Conservation (phyloP, 1,140 invertebrate species). For the Zaprionus camerounensis region DNA sequence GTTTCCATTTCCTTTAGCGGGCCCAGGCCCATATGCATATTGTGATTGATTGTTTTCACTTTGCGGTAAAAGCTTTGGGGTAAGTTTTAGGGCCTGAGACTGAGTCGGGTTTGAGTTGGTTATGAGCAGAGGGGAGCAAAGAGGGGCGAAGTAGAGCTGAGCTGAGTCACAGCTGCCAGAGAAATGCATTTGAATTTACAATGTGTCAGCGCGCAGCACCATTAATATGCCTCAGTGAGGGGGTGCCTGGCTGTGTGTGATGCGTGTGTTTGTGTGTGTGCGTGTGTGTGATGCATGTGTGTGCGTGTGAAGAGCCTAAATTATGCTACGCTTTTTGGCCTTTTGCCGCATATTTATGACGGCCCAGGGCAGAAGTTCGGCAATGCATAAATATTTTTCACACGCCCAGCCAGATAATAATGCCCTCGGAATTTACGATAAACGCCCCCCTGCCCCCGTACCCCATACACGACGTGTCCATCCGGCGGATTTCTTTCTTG, state of each 20-base stretch:
- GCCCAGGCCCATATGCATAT: slow-evolving; percentile 31
- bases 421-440: slow-evolving; percentile 74
- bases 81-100: slow-evolving; percentile 37
- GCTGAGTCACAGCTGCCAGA: slow-evolving; percentile 56
- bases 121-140: neutral
- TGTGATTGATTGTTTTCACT: slow-evolving; percentile 81
- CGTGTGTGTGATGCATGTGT: slow-evolving; percentile 5
- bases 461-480: neutral
- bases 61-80: slow-evolving; percentile 70
- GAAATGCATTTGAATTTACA: slow-evolving; percentile 82
- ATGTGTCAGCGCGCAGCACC: slow-evolving; percentile 69
- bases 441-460: slow-evolving; percentile 34
- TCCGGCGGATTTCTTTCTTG: slow-evolving; percentile 57
- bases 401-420: slow-evolving; percentile 74
- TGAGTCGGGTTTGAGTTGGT: slow-evolving; percentile 5
- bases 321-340: slow-evolving; percentile 48
- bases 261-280: neutral
- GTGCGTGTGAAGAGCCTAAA: slow-evolving; percentile 30
- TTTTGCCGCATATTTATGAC: slow-evolving; percentile 61
- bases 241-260: neutral
- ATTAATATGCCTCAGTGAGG: slow-evolving; percentile 66
- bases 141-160: neutral
- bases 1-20: slow-evolving; percentile 30
- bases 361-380: slow-evolving; percentile 48
- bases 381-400: slow-evolving; percentile 75